Evolutionary conservation across 2,797 vertebrate genomes (phyloP).

Genomic region (Helarctos malayanus): DNA sequence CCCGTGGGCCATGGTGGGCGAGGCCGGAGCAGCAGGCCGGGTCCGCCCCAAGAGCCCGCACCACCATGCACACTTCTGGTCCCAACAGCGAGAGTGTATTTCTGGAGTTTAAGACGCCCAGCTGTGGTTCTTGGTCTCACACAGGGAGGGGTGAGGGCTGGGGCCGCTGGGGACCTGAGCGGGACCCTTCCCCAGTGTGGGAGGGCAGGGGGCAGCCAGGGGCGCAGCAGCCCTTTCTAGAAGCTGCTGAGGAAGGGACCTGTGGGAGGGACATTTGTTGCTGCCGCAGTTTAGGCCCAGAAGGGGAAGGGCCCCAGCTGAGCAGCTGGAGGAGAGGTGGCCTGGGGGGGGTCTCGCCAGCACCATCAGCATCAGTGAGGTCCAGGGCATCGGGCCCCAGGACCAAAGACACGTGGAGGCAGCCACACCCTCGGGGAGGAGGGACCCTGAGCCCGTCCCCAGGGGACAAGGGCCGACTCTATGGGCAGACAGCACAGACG

Average conservation of each 20-base stretch:
- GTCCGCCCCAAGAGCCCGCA: background rate
- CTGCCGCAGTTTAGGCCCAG: no score
- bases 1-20: background rate
- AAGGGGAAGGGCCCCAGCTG: background rate
- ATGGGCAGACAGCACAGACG: background rate
- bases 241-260: background rate
- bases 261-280: no score
- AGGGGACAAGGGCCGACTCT: background rate
- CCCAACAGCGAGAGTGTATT: rapidly evolving
- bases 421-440: background rate
- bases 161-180: no score
- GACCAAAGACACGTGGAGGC: background rate
- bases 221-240: background rate
- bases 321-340: background rate
- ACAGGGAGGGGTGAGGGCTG: no score
- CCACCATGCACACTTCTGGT: background rate
- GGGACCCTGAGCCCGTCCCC: background rate
- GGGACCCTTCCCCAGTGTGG: background rate
- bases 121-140: background rate
- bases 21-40: background rate
- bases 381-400: no score
- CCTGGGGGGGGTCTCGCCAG: background rate
- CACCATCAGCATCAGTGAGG: rapidly evolving
- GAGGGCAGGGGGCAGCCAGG: background rate
- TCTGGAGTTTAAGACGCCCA: background rate